Conservation (phyloP, 2,888 invertebrate genomes). For the Zhuqinia jingwanae region DNA sequence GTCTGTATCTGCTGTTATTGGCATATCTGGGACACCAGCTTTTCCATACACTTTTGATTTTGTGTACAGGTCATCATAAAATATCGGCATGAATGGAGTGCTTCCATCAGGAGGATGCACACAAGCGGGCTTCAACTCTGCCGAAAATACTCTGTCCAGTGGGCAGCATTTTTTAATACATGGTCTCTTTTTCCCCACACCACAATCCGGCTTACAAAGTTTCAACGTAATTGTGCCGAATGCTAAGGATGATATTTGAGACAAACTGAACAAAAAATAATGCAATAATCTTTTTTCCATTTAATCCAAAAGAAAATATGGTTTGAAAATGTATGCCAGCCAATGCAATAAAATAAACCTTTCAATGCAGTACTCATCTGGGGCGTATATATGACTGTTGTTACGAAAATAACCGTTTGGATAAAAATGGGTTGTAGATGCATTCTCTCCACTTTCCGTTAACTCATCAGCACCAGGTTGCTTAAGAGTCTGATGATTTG, state of each 20-base stretch:
- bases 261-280: neutral
- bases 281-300: neutral
- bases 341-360: constrained; percentile 26
- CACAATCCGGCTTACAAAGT: constrained; percentile 62
- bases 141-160: constrained; percentile 45
- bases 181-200: constrained; percentile 43
- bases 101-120: constrained; percentile 6
- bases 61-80: constrained; percentile 67
- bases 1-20: neutral
- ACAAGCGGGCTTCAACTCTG: constrained; percentile 30
- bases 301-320: neutral
- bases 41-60: constrained; percentile 13
- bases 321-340: neutral
- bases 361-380: constrained; percentile 73
- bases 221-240: neutral
- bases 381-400: constrained; percentile 56
- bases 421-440: constrained; percentile 45
- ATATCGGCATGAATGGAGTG: constrained; percentile 49
- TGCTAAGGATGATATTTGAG: neutral
- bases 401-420: constrained; percentile 69
- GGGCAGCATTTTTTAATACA: constrained; percentile 73
- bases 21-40: neutral
- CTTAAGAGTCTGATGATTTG: neutral
- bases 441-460: neutral
- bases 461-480: neutral